A percentile compares a stretch with the other conserved stretches of the same genome.
These are phyloP conservation scores for Pholis gunnellus DNA, from an alignment of 2,113 vertebrate genomes.

Conservation along the genomic window DNA sequence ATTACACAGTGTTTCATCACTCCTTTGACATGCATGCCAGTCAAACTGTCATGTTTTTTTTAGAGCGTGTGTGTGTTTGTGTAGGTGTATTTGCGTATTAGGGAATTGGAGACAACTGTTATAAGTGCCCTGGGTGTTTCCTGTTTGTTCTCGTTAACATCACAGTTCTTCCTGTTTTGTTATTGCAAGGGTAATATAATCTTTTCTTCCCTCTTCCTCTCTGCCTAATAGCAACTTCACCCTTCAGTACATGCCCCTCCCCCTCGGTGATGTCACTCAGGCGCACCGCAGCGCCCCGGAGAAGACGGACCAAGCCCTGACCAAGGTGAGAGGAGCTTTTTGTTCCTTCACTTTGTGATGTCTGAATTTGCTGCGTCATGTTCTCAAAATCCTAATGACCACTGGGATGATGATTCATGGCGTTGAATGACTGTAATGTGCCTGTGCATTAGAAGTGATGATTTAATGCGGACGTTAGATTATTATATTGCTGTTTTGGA, in stretches of 20 bases:
- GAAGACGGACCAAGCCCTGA: conserved; percentile 89
- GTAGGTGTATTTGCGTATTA: conserved; percentile 31
- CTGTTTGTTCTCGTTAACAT: conserved; percentile 63
- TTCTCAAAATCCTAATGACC: conserved; percentile 1
- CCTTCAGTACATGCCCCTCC: conserved; percentile 92
- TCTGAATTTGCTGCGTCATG: conserved; percentile 1
- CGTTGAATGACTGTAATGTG: conserved; percentile 42
- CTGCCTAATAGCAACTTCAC: conserved; percentile 88
- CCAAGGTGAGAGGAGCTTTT: conserved; percentile 83
- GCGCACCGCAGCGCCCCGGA: conserved; percentile 90
- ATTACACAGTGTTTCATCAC: conserved; percentile 77
- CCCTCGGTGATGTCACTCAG: conserved; percentile 90
- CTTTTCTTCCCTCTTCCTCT: not conserved
- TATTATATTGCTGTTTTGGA: not conserved
- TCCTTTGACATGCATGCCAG: conserved; percentile 44
- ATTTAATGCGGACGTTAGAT: not conserved
- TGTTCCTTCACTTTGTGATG: not conserved
- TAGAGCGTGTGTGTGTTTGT: not conserved
- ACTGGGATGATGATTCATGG: conserved; percentile 3
- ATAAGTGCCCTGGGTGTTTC: conserved; percentile 42
- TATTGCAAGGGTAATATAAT: conserved; percentile 7
- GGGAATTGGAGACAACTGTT: conserved; percentile 40
- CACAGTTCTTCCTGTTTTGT: conserved; percentile 37
- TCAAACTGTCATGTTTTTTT: conserved; percentile 31
- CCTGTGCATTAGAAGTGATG: conserved; percentile 10